Percentiles rank a stretch among this genome's conserved stretches.
phyloP scores from a whole-genome alignment of 2,113 vertebrate genomes.

The Tetrao urogallus region DNA sequence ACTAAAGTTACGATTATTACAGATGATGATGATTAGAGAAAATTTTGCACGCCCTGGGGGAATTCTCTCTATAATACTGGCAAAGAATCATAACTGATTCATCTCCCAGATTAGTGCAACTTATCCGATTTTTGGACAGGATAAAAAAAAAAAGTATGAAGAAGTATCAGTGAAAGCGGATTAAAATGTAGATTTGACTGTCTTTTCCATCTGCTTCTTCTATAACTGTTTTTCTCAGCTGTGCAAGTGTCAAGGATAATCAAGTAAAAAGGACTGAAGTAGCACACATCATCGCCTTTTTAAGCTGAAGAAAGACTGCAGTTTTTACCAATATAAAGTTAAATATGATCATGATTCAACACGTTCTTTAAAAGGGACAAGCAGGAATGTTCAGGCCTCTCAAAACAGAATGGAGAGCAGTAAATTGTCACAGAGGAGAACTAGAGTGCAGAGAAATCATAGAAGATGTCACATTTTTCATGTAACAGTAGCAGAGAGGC shows the following conservation, averaged over 20 bases:
- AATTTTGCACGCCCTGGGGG: background rate
- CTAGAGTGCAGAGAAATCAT: background rate
- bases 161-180: background rate
- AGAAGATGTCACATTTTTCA: background rate
- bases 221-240: background rate
- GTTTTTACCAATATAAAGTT: background rate
- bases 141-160: background rate
- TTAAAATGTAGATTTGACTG: background rate
- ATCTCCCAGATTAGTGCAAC: background rate
- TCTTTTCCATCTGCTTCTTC: slow-evolving; percentile 8
- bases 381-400: background rate
- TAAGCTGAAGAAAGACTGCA: background rate
- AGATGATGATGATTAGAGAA: background rate
- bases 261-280: background rate
- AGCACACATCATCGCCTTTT: background rate
- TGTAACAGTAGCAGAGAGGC: background rate
- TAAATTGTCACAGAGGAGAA: background rate
- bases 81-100: background rate
- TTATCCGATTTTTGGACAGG: background rate
- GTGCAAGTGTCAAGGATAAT: background rate
- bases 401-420: background rate
- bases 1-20: background rate
- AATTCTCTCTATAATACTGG: background rate
- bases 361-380: background rate
- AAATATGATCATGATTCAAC: background rate